Evolutionary conservation across 2,888 invertebrate genomes (phyloP), one percentile per base, ranked within the genome.

Genomic region (Cryptocheilus praepositus): DNA sequence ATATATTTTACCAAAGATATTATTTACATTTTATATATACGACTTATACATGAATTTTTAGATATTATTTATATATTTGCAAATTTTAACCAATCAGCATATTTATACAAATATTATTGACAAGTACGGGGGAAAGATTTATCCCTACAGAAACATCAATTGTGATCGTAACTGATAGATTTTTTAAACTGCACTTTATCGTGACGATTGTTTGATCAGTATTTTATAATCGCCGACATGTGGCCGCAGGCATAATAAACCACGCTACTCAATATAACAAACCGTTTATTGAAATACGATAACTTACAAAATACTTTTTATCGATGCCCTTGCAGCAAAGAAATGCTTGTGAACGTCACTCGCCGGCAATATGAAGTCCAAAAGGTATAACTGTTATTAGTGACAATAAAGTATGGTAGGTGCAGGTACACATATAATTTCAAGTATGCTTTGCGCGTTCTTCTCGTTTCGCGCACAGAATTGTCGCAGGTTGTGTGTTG

Each of bases 1-100:
- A 62, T 65, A 73, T 46, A 64, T 68, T 67, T 72, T 75, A 69
- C 77, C 80, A 81, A 81, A 81, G 78, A 81, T 71, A 71, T 70
- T 74, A 68, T 79, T 73, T 66, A 77, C 61, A 72, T 73, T 73
- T 73, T 72, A 79, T 64, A 69, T 60, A 55, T 13, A 36, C 36
- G 36, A 59, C 57, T 45, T 44, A 52, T 52, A 67, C 60, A 53
- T 19, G 8, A 25, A 55, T 67, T 71, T 70, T 59, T 57, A 46
- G 57, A 61, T 68, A 57, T 62, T 58, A 69, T 67, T 73, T 80
- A 63, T 71, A 64, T 28, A 67, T 56, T 58, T 36, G 28, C 51
- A 64, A 16, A 1, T 18, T 49, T 18, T 49, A 49, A 49, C 16
- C 18, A n/a, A 18, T 18, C 49, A 11, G 46, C 46, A 8, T 16